Base-by-base conservation (phyloP, 2,888 invertebrate species). In the Cyaniris semiargus region DNA sequence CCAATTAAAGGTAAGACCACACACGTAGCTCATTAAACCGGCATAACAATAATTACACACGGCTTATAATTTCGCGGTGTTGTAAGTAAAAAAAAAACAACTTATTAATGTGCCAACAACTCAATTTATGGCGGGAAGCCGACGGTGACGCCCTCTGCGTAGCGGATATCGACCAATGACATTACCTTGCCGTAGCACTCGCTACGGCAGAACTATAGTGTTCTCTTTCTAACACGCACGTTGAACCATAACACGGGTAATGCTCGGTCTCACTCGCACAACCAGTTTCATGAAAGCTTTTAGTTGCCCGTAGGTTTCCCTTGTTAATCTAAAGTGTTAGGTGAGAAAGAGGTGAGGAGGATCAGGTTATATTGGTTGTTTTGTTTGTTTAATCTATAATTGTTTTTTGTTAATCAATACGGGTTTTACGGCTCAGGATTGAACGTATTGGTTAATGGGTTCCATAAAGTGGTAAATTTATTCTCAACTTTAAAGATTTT, bases 31-130 rank as follows among this genome's bases (percentile, higher is more conserved):
- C 90, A 92, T 92, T 93, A 90, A 89, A 90, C 87, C 86, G 81
- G 83, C 91, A 89, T 89, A 93, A 91, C 87, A 86, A 85, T 89
- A 89, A 91, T 92, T 91, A 91, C 91, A 87, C 86, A 86, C 86
- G 87, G 87, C 87, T 89, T 92, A 93, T 93, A 91, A 93, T 93
- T 93, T 93, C 90, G 93, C 92, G 90, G 89, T 88, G 86, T 84
- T 82, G 85, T 85, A 81, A 83, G 83, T 81, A 82, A 85, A 92
- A 85, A 85, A 48, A 91, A 90, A 90, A 85, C 92, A 92, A 92
- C 91, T 92, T 94, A 93, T 92, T 91, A 92, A 91, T 89, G 93
- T 94, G 94, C 93, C 94, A 94, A 94, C 94, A 94, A 91, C 94
- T 94, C 94, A 94, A 94, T 94, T 94, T 94, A 94, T 94, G 90